Percentiles rank a stretch among this genome's conserved stretches.
Evolutionary conservation across 1,140 invertebrate genomes (phyloP).

Genomic region (Oppia nitens): DNA sequence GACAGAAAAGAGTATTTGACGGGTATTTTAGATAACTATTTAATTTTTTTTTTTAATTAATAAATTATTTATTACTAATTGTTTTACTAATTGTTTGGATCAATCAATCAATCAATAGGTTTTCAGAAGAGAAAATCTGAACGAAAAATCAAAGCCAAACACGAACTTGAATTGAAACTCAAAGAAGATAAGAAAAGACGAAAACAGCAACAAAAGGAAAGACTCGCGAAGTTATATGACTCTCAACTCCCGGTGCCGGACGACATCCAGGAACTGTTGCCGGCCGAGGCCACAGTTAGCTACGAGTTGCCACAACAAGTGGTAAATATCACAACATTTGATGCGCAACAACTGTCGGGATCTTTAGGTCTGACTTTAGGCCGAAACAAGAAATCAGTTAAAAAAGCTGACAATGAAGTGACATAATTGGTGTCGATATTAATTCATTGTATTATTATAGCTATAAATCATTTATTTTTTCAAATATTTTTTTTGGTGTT

Average conservation of each 20-base stretch:
- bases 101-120: constrained; percentile 7
- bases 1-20: constrained; percentile 1
- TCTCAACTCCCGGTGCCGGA: not conserved
- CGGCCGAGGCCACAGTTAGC: not conserved
- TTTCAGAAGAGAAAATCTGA: constrained; percentile 15
- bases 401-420: too few relatives aligned
- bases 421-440: too few relatives aligned
- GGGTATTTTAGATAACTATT: not conserved
- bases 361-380: constrained; percentile 3
- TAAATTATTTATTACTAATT: not conserved
- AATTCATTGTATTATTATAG: too few relatives aligned
- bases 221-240: not conserved
- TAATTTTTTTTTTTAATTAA: not conserved
- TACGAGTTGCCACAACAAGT: constrained; percentile 7
- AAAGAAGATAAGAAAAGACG: constrained; percentile 15
- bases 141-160: constrained; percentile 12
- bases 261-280: not conserved
- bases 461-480: too few relatives aligned
- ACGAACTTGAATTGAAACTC: constrained; percentile 4
- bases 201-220: constrained; percentile 10
- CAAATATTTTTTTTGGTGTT: too few relatives aligned
- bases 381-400: too few relatives aligned
- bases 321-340: not conserved
- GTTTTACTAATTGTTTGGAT: too few relatives aligned
- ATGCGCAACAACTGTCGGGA: not conserved